Percentiles rank a stretch among this genome's conserved stretches.
These are phyloP conservation scores for Odontocolon sp. DNA, from an alignment of 2,888 invertebrate species.

Conservation along the genomic window DNA sequence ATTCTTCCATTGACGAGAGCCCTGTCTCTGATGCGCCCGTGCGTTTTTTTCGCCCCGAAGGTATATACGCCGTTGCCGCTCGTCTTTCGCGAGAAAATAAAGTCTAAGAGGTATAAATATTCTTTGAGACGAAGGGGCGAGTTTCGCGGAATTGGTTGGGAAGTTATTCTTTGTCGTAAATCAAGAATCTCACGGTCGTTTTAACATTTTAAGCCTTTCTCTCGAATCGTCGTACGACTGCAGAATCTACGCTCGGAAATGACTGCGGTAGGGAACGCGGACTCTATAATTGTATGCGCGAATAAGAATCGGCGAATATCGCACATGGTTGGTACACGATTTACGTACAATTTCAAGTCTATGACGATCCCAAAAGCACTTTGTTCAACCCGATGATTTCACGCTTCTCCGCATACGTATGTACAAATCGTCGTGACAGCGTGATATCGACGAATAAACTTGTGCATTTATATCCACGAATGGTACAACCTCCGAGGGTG, in stretches of 20 bases:
- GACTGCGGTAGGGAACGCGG: conserved; percentile 22
- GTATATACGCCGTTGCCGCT: conserved; percentile 10
- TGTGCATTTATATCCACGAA: conserved; percentile 10
- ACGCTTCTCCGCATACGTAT: conserved; percentile 14
- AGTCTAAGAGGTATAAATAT: conserved; percentile 54
- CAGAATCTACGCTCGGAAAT: background rate
- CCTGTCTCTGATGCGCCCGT: conserved; percentile 17
- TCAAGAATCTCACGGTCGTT: conserved; percentile 59
- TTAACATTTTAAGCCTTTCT: conserved; percentile 61
- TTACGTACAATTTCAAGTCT: conserved; percentile 45
- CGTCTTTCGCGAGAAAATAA: conserved; percentile 50
- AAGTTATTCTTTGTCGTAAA: conserved; percentile 61
- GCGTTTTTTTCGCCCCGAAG: conserved; percentile 8
- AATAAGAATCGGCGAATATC: conserved; percentile 39
- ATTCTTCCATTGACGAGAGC: conserved; percentile 30
- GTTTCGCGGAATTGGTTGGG: conserved; percentile 54
- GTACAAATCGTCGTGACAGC: too few species aligned
- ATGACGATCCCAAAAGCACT: too few species aligned
- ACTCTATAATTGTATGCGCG: conserved; percentile 24
- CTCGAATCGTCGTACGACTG: conserved; percentile 51
- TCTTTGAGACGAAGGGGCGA: conserved; percentile 42
- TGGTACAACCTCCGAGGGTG: background rate
- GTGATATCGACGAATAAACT: conserved; percentile 34
- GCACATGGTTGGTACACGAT: conserved; percentile 16
- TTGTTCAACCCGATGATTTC: conserved; percentile 41